A percentile compares a stretch with the other conserved stretches of the same genome.
Conservation (phyloP, 2,888 invertebrate genomes). For the Chrysina gloriosa region DNA sequence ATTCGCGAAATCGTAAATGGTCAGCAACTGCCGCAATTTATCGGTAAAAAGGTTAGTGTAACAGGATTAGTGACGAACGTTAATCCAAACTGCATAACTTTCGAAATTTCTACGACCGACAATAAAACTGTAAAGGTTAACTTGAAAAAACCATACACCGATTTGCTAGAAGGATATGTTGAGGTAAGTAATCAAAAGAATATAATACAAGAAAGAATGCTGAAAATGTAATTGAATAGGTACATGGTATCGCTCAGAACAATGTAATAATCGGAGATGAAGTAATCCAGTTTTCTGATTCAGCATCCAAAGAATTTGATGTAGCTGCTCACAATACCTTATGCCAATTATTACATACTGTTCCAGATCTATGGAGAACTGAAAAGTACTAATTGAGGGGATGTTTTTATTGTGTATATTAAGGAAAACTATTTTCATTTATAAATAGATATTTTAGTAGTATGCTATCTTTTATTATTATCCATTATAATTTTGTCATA, state of each 20-base stretch:
- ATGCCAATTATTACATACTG: constrained; percentile 49
- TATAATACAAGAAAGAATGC: not conserved
- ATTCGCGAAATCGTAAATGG: constrained; percentile 60
- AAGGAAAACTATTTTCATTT: not conserved
- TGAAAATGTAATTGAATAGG: constrained; percentile 46
- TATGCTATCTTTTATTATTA: not conserved
- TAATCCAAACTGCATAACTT: constrained; percentile 56
- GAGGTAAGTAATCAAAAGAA: constrained; percentile 55
- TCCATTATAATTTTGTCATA: constrained; percentile 5
- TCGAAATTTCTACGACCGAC: constrained; percentile 58
- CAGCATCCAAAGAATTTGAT: constrained; percentile 50
- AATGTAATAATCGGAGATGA: constrained; percentile 50
- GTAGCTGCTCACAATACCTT: constrained; percentile 48
- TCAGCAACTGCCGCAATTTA: constrained; percentile 55
- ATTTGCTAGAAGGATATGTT: constrained; percentile 58
- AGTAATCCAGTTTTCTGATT: constrained; percentile 48
- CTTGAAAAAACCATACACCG: constrained; percentile 55
- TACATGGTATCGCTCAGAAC: constrained; percentile 52
- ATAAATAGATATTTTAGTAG: not conserved
- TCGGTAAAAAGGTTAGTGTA: constrained; percentile 59
- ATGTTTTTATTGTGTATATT: not conserved
- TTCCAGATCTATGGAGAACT: constrained; percentile 50
- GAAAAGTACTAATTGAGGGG: constrained; percentile 9
- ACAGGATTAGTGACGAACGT: constrained; percentile 57
- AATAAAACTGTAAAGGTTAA: constrained; percentile 58